Conservation (phyloP, 2,888 invertebrate genomes). For the Ennomos erosarius region DNA sequence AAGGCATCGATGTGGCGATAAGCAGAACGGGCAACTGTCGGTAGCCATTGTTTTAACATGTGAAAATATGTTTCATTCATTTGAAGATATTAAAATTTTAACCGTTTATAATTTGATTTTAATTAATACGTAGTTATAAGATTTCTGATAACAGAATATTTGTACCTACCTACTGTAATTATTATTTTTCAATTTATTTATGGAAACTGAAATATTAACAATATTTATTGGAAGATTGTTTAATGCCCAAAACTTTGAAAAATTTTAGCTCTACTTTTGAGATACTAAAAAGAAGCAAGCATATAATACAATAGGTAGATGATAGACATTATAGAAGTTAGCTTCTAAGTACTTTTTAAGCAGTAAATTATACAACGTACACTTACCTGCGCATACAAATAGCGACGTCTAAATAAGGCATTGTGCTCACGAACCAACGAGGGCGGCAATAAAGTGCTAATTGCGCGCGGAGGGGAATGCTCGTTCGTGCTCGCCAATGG, state of each 20-base stretch:
- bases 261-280: too few relatives aligned
- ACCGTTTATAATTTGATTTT: slow-evolving; percentile 72
- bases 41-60: slow-evolving; percentile 82
- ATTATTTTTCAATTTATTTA: too few relatives aligned
- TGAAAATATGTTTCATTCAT: slow-evolving; percentile 66
- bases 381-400: slow-evolving; percentile 11
- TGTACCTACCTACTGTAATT: slow-evolving; percentile 11
- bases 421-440: slow-evolving; percentile 62
- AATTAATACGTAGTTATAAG: slow-evolving; percentile 57
- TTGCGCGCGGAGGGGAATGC: slow-evolving; percentile 78
- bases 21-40: slow-evolving; percentile 71
- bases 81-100: slow-evolving; percentile 64
- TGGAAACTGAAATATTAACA: too few relatives aligned
- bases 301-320: too few relatives aligned
- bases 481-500: slow-evolving; percentile 82
- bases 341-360: too few relatives aligned
- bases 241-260: too few relatives aligned
- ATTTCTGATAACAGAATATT: slow-evolving; percentile 28
- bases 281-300: too few relatives aligned
- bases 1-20: slow-evolving; percentile 78
- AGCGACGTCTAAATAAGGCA: slow-evolving; percentile 44
- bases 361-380: background rate
- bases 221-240: too few relatives aligned
- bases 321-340: too few relatives aligned
- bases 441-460: slow-evolving; percentile 74